phyloP scores from a whole-genome alignment of 2,113 vertebrate genomes.

The Tor tambroides region DNA sequence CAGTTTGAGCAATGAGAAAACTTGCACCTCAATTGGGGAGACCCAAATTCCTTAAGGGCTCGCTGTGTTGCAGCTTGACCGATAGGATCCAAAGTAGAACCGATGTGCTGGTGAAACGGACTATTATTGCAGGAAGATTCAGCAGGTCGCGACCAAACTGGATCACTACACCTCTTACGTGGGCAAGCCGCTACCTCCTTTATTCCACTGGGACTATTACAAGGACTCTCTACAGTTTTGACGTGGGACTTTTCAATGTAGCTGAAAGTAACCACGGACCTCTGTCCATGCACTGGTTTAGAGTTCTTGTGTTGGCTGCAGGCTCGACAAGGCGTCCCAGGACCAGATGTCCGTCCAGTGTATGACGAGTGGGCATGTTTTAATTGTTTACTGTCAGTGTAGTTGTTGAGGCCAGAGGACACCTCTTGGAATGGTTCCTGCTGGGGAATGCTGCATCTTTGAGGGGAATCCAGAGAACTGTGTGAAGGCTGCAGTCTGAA shows the following conservation, averaged over 20 bases:
- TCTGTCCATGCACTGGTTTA: slow-evolving; percentile 69
- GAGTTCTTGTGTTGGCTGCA: neutral
- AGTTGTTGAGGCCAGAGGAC: slow-evolving; percentile 62
- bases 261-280: slow-evolving; percentile 93
- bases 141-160: slow-evolving; percentile 64
- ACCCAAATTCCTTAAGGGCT: slow-evolving; percentile 78
- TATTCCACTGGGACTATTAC: slow-evolving; percentile 22
- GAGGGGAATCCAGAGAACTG: slow-evolving; percentile 41
- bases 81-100: slow-evolving; percentile 64
- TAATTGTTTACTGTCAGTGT: slow-evolving; percentile 55
- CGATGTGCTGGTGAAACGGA: slow-evolving; percentile 68
- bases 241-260: slow-evolving; percentile 93
- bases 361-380: slow-evolving; percentile 54
- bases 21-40: slow-evolving; percentile 73
- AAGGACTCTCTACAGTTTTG: slow-evolving; percentile 80
- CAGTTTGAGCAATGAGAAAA: slow-evolving; percentile 69
- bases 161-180: slow-evolving; percentile 65
- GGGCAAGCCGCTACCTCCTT: slow-evolving; percentile 58
- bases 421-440: slow-evolving; percentile 43
- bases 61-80: slow-evolving; percentile 74
- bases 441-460: slow-evolving; percentile 19
- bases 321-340: slow-evolving; percentile 71
- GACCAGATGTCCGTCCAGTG: slow-evolving; percentile 69
- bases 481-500: slow-evolving; percentile 62
- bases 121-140: slow-evolving; percentile 70